phyloP scores from a whole-genome alignment of 2,113 vertebrate genomes.

The Ictidomys tridecemlineatus region DNA sequence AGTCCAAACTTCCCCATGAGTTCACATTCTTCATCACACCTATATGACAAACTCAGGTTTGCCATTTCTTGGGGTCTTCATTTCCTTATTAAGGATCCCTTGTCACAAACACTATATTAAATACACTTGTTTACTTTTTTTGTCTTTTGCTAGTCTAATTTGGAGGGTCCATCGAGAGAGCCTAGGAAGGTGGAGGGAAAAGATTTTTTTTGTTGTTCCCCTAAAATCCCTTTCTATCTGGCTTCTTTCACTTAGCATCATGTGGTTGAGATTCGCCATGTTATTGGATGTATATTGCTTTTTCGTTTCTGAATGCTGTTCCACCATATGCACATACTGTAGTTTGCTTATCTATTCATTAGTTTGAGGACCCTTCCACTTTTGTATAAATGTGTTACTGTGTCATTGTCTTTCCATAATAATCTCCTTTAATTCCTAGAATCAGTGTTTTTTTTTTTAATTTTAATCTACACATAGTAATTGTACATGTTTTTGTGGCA shows the following conservation, averaged over 20 bases:
- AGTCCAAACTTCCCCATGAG: not conserved
- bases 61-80: not conserved
- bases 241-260: not conserved
- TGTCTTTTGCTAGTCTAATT: not conserved
- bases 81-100: not conserved
- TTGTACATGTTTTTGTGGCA: not conserved
- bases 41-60: not conserved
- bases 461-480: not conserved
- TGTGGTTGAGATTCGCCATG: not conserved
- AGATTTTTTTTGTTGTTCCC: not conserved
- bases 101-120: not conserved
- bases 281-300: not conserved
- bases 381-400: not conserved
- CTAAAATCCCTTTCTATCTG: not conserved
- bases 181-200: not conserved
- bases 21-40: not conserved
- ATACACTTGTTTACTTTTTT: not conserved
- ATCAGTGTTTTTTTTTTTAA: not conserved
- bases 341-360: not conserved
- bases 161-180: not conserved
- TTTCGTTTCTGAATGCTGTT: not conserved
- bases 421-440: conserved; percentile 9
- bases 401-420: not conserved
- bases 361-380: not conserved
- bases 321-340: not conserved